A percentile compares a stretch with the other conserved stretches of the same genome.
These are phyloP conservation scores for Drosophila obscura DNA, from an alignment of 1,140 invertebrate genomes.

Conservation along the genomic window DNA sequence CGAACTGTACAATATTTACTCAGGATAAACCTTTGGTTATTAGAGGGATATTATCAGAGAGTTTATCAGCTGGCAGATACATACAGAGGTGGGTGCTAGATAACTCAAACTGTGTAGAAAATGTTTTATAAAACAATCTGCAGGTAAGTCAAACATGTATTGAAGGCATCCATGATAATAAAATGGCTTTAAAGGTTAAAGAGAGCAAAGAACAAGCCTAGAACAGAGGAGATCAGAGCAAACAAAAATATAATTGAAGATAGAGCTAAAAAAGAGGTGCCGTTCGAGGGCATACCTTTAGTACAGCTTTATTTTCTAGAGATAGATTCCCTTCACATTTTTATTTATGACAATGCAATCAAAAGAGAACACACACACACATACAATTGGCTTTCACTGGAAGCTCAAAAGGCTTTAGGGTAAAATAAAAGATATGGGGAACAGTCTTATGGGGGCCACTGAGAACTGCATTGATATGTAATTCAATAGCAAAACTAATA, in stretches of 20 bases:
- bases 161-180: not conserved
- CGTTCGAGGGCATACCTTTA: not conserved
- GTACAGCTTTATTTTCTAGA: not conserved
- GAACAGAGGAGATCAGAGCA: not conserved
- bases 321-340: constrained; percentile 13
- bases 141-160: no score
- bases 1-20: constrained; percentile 37
- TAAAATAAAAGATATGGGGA: constrained; percentile 38
- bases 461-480: constrained; percentile 58
- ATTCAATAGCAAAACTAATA: constrained; percentile 81
- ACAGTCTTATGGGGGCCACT: constrained; percentile 8
- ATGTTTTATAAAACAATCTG: no score
- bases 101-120: no score
- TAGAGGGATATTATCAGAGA: constrained; percentile 17
- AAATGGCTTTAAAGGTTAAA: no score
- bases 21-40: constrained; percentile 40
- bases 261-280: not conserved
- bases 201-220: not conserved
- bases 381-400: constrained; percentile 13
- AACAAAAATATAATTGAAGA: not conserved
- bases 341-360: constrained; percentile 51
- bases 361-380: constrained; percentile 14
- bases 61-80: constrained; percentile 8
- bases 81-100: not conserved
- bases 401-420: constrained; percentile 29